These are phyloP conservation scores for Acholoe squamosa DNA, from an alignment of 2,888 invertebrate species.

Conservation along the genomic window DNA sequence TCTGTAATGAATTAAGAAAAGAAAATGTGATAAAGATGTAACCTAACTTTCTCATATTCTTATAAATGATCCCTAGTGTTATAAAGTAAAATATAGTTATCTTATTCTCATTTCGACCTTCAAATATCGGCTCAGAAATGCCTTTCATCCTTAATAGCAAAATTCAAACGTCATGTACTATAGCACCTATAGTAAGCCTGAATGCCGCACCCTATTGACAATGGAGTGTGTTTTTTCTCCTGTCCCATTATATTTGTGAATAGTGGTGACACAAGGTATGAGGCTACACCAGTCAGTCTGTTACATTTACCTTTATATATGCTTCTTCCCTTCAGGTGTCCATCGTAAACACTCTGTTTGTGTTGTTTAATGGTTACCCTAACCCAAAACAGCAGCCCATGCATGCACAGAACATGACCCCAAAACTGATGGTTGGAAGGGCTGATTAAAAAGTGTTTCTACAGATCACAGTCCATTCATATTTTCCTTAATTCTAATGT, in stretches of 20 bases:
- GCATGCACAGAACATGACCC: neutral
- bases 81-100: no score
- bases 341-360: constrained; percentile 6
- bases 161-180: no score
- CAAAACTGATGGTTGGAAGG: neutral
- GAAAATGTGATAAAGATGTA: no score
- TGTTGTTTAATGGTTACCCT: constrained; percentile 21
- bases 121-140: no score
- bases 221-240: constrained; percentile 5
- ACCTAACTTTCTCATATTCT: no score
- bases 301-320: neutral
- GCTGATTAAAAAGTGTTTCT: neutral
- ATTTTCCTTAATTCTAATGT: no score
- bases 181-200: no score
- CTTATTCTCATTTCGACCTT: no score
- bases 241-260: constrained; percentile 36
- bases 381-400: constrained; percentile 7
- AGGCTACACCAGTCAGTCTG: neutral
- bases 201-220: no score
- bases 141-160: no score
- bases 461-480: neutral
- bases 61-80: no score
- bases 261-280: constrained; percentile 47
- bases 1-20: no score
- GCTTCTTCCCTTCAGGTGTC: constrained; percentile 28